Evolutionary conservation across 92 coral and sea anemone genomes (phyloP).

Genomic region (Parazoanthus swiftii): DNA sequence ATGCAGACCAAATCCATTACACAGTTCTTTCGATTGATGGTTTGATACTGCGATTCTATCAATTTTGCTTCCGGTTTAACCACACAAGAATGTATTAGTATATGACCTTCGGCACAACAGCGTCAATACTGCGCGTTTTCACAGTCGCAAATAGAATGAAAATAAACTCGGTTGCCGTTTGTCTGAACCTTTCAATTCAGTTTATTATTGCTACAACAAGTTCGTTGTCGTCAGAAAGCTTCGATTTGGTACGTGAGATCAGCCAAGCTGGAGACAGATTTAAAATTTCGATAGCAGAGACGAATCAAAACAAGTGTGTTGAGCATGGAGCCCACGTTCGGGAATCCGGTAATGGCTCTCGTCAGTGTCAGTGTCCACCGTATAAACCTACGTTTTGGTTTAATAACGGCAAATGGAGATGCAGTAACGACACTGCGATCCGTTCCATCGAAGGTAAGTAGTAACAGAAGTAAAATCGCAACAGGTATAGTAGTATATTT

Average conservation of each 20-base stretch:
- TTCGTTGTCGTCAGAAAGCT: not conserved
- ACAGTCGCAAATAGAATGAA: not conserved
- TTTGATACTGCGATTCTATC: not conserved
- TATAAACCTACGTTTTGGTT: conserved; percentile 2
- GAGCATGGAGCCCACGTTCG: not conserved
- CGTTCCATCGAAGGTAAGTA: not conserved
- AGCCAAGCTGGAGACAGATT: not conserved
- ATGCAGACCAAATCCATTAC: no score
- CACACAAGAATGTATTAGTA: not conserved
- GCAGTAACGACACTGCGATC: not conserved
- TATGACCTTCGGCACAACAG: not conserved
- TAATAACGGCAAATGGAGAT: not conserved
- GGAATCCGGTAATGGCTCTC: not conserved
- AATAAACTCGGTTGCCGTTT: not conserved
- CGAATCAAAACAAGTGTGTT: not conserved
- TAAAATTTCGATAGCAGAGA: not conserved
- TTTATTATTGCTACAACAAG: not conserved
- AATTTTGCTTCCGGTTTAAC: conserved; percentile 1
- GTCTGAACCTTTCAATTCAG: not conserved
- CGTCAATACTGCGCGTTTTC: conserved; percentile 2
- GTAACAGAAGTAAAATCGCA: not conserved
- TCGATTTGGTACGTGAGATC: not conserved
- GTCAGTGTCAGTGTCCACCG: not conserved
- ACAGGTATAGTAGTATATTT: not conserved
- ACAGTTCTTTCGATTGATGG: not conserved